phyloP scores from a whole-genome alignment of 2,888 invertebrate species.

The Fissipunctia ypsillon region DNA sequence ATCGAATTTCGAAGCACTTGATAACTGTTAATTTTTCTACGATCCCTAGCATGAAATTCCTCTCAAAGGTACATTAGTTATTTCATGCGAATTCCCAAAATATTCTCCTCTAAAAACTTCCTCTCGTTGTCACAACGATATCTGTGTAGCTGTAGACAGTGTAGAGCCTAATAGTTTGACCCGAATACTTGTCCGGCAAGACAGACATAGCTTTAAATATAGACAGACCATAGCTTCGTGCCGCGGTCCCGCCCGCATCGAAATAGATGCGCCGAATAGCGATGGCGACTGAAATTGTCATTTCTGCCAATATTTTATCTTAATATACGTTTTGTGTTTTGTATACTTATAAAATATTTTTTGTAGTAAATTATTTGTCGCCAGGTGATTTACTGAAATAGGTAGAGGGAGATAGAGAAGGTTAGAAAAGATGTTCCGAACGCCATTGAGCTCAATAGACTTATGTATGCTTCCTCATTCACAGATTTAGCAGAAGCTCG shows the following conservation, averaged over 20 bases:
- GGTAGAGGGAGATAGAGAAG: slow-evolving; percentile 15
- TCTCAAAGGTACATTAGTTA: not conserved
- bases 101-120: slow-evolving; percentile 11
- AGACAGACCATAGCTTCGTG: slow-evolving; percentile 49
- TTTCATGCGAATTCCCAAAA: slow-evolving; percentile 19
- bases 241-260: slow-evolving; percentile 35
- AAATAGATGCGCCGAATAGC: slow-evolving; percentile 55
- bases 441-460: slow-evolving; percentile 22
- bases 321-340: slow-evolving; percentile 44
- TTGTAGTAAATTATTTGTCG: slow-evolving; percentile 38
- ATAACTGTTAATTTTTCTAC: not conserved
- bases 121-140: slow-evolving; percentile 35
- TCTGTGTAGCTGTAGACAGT: no score
- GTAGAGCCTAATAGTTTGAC: slow-evolving; percentile 64
- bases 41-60: not conserved
- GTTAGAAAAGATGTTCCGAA: slow-evolving; percentile 11
- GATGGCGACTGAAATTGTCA: slow-evolving; percentile 45
- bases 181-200: slow-evolving; percentile 48
- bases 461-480: slow-evolving; percentile 9
- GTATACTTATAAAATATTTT: slow-evolving; percentile 38
- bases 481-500: slow-evolving; percentile 24
- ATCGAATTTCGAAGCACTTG: no score
- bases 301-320: slow-evolving; percentile 47
- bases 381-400: slow-evolving; percentile 52
- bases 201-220: slow-evolving; percentile 63